Evolutionary conservation across 2,113 vertebrate genomes (phyloP), one percentile per base, ranked within the genome.

Genomic region (Phoxinus phoxinus): DNA sequence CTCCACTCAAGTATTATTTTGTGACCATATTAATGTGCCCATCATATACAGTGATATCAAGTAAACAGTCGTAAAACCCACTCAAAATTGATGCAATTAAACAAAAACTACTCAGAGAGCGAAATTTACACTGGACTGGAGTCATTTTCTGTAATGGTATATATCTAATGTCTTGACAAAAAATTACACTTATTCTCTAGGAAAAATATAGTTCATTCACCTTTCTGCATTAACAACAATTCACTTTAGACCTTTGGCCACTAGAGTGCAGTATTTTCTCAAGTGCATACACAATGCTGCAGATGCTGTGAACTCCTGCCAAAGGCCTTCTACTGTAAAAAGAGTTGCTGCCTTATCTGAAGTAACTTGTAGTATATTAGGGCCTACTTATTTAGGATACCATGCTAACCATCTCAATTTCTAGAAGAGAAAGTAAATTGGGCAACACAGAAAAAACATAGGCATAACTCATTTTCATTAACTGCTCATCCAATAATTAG

Each of bases 191-290:
- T 4, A 53, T 37, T 69, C 32, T 19, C 32, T n/a, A 71, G 19
- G 19, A n/a, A 27, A 46, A 44, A 46, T 25, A 9, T 2, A 41
- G 41, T 37, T 37, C 81, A 2, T 83, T 56, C 56, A 41, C 15
- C 35, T 56, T 59, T 32, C 11, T 23, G 19, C 19, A 0, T 58
- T 80, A 0, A 30, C 32, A 21, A 32, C 19, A 10, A 2, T 84
- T 92, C 15, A 93, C 86, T 93, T 80, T 86, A 65, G 23, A 11
- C 2, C 0, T 44, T 4, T 2, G 27, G 15, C 92, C 93, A 93
- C 90, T 67, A 87, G 93, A 56, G 87, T 4, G 91, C 32, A 81
- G 56, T 89, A 86, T 91, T 94, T 91, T 84, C 71, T 48, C 41
- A 48, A 15, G 41, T 48, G 72, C 72, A 3, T 27, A 15, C 6